Evolutionary conservation across 1,140 invertebrate genomes (phyloP), one percentile per base, ranked within the genome.

Genomic region (Plectrocnemia conspersa): DNA sequence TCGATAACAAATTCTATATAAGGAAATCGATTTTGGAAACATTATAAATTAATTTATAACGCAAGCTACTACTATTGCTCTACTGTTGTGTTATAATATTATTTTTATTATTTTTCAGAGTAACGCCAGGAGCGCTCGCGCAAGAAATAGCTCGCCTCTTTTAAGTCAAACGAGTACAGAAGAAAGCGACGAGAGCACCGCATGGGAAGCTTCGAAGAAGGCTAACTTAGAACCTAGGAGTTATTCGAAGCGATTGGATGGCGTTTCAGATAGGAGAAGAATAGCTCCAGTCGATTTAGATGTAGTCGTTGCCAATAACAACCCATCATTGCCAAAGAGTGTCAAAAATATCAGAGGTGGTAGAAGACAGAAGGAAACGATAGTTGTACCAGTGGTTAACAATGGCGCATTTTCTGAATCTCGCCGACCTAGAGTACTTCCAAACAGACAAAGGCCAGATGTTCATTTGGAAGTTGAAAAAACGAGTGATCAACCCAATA

Each of bases 361-460:
- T 22, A 52, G 50, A 24, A 40, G 38, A 50, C 48, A 40, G 9
- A 25, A 35, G 3, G 59, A 54, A 40, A 49, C 54, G n/a, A 35
- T 45, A 1, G 44, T 50, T 40, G 47, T 61, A 33, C 48, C 15
- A 27, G 45, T 54, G 2, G 21, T 29, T n/a, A 56, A 49, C 36
- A 56, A 57, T 38, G 59, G 54, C 49, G 54, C 29, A 9, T 61
- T 61, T 52, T 50, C 59, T 35, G 55, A 61, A 7, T 21, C 52
- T 11, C 45, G 59, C 21, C 38, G 36, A 47, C 38, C 54, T 4
- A 57, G 52, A 41, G 59, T 61, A 45, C 52, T 57, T 10, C 46
- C 54, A 11, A 21, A 38, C 6, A 54, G 59, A 50, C n/a, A 38
- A n/a, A 45, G 27, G 11, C 16, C 23, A 24, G 32, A 32, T 0